These are phyloP conservation scores for Onychomys arenicola DNA, from an alignment of 2,797 vertebrate species.

Conservation along the genomic window DNA sequence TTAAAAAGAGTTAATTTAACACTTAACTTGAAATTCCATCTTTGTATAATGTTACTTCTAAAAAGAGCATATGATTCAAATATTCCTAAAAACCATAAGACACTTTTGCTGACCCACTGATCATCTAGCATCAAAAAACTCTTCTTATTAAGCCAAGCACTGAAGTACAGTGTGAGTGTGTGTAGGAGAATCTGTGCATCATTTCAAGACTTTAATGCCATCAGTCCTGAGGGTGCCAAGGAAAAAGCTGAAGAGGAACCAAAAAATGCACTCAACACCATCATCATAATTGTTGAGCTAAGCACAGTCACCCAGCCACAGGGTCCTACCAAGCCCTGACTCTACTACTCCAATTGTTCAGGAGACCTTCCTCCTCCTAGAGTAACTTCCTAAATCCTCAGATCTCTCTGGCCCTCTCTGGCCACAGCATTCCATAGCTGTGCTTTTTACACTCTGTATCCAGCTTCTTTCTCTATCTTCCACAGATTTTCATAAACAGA, in stretches of 20 bases:
- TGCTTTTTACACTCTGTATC: not conserved
- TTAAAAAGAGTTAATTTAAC: conserved; percentile 29
- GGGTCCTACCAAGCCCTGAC: not conserved
- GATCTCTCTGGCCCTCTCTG: not conserved
- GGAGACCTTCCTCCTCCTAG: not conserved
- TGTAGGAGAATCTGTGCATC: not conserved
- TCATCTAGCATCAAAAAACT: not conserved
- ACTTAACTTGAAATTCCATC: conserved; percentile 33
- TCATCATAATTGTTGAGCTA: not conserved
- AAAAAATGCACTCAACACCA: not conserved
- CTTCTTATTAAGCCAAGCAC: not conserved
- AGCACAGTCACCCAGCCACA: not conserved
- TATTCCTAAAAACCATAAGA: not conserved
- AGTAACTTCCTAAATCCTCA: not conserved
- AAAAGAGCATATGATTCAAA: conserved; percentile 40
- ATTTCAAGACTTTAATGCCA: not conserved
- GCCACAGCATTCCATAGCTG: not conserved
- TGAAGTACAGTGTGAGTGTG: not conserved
- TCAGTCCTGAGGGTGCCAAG: not conserved
- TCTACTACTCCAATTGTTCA: not conserved
- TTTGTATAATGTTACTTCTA: not conserved
- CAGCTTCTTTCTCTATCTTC: not conserved
- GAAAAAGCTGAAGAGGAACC: not conserved
- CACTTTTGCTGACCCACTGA: not conserved
- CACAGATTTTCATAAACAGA: not conserved